Percentiles rank a stretch among this genome's conserved stretches.
Conservation (phyloP, 2,888 invertebrate species). For the Hirtodrosophila cameraria region DNA sequence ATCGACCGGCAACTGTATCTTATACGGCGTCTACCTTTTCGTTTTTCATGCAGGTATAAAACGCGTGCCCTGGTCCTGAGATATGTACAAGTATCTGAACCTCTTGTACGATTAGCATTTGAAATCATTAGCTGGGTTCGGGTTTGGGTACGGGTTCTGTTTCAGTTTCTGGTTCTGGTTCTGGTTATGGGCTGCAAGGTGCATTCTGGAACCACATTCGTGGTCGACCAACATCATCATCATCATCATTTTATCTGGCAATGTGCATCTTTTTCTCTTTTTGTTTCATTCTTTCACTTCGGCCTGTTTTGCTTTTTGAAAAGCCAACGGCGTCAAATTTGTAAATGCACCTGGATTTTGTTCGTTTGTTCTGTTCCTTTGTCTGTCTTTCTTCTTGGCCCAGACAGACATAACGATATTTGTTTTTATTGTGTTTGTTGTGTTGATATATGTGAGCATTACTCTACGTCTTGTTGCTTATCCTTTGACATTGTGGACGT, state of each 20-base stretch:
- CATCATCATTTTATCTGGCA: conserved; percentile 70
- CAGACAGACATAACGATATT: conserved; percentile 55
- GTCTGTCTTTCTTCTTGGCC: conserved; percentile 44
- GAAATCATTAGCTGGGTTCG: conserved; percentile 75
- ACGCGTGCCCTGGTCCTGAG: conserved; percentile 58
- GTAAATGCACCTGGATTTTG: conserved; percentile 79
- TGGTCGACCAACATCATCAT: conserved; percentile 68
- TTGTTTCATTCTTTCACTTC: conserved; percentile 54
- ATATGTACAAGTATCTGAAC: conserved; percentile 14
- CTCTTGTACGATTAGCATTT: conserved; percentile 81
- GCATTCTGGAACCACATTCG: conserved; percentile 78
- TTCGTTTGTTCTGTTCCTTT: conserved; percentile 52
- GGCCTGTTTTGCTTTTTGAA: conserved; percentile 63
- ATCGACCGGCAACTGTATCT: conserved; percentile 59
- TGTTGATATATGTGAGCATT: conserved; percentile 57
- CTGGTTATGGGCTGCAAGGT: conserved; percentile 75
- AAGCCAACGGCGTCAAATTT: conserved; percentile 79
- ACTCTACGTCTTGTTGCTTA: conserved; percentile 60
- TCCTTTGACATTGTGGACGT: conserved; percentile 71
- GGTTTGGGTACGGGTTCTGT: conserved; percentile 2
- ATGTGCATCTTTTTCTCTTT: conserved; percentile 71
- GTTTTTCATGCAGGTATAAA: conserved; percentile 65
- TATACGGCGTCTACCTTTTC: conserved; percentile 30
- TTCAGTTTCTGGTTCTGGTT: conserved; percentile 21
- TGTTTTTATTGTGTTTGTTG: conserved; percentile 41